A percentile compares a stretch with the other conserved stretches of the same genome.
These are phyloP conservation scores for Pocota personata DNA, from an alignment of 2,888 invertebrate species.

Conservation along the genomic window DNA sequence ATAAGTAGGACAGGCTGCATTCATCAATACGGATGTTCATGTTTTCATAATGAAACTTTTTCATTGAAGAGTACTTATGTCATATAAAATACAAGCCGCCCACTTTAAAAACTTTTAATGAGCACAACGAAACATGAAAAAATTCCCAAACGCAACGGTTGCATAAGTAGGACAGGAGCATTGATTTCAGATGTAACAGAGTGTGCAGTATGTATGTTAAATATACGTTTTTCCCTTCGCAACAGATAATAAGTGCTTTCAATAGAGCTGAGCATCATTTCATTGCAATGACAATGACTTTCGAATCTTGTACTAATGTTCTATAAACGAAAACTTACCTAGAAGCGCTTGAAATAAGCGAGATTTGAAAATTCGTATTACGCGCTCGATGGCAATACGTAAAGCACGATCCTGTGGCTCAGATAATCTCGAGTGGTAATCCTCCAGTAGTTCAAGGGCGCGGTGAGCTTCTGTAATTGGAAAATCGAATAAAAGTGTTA, in stretches of 20 bases:
- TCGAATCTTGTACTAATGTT: background rate
- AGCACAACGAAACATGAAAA: constrained; percentile 44
- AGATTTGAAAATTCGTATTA: constrained; percentile 99
- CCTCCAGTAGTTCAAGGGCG: constrained; percentile 98
- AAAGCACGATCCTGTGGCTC: constrained; percentile 98
- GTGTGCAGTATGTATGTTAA: background rate
- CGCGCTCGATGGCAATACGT: constrained; percentile 97
- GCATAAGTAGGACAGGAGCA: constrained; percentile 49
- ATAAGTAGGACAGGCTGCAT: constrained; percentile 54
- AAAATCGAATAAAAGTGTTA: constrained; percentile 64
- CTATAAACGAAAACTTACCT: constrained; percentile 87
- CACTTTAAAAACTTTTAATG: constrained; percentile 67
- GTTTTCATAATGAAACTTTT: constrained; percentile 61
- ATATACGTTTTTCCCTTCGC: constrained; percentile 12
- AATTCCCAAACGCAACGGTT: constrained; percentile 40
- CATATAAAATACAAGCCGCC: constrained; percentile 32
- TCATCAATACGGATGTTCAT: constrained; percentile 61
- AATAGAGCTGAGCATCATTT: constrained; percentile 92
- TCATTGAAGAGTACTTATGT: constrained; percentile 38
- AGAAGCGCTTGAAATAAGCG: constrained; percentile 98
- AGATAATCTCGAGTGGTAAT: constrained; percentile 97
- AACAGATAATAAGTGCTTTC: constrained; percentile 78
- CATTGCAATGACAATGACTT: constrained; percentile 87
- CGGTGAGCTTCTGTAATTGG: constrained; percentile 95
- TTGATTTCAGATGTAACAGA: constrained; percentile 43